phyloP scores from a whole-genome alignment of 2,113 vertebrate species.

The Etia nguti region DNA sequence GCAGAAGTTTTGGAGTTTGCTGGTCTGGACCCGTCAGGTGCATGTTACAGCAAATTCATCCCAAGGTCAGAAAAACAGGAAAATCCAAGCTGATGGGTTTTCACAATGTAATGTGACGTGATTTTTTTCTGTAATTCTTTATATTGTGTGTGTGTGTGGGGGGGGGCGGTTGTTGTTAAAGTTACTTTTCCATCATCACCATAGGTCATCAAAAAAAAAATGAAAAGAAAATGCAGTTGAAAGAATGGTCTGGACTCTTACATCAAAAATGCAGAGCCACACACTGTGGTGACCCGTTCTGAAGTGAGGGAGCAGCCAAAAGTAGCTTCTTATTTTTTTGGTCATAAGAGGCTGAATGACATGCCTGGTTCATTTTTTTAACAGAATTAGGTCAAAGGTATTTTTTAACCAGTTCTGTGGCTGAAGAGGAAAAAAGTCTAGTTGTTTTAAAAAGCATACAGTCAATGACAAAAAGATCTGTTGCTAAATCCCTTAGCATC shows the following conservation, averaged over 20 bases:
- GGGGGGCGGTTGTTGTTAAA: not conserved
- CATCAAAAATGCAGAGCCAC: not conserved
- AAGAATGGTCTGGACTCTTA: not conserved
- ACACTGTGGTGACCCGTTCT: not conserved
- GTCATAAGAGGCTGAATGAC: not conserved
- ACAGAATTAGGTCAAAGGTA: not conserved
- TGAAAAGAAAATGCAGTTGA: not conserved
- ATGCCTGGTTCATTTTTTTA: not conserved
- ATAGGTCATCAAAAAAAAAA: not conserved
- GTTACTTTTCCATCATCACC: not conserved
- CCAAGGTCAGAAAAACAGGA: not conserved
- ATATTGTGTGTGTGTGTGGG: accelerated
- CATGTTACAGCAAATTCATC: not conserved
- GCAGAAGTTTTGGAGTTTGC: not conserved
- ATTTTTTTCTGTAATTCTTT: not conserved
- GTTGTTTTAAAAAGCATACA: not conserved
- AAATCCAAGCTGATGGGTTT: not conserved
- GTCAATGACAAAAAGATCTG: not conserved
- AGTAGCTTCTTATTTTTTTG: not conserved
- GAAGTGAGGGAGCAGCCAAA: not conserved
- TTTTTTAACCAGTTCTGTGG: not conserved
- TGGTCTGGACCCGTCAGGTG: not conserved
- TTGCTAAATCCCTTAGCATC: not conserved
- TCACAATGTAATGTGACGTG: not conserved
- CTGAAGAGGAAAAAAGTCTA: not conserved